Evolutionary conservation across 2,113 vertebrate genomes (phyloP), one percentile per base, ranked within the genome.

Genomic region (Neolamprologus hecqui): DNA sequence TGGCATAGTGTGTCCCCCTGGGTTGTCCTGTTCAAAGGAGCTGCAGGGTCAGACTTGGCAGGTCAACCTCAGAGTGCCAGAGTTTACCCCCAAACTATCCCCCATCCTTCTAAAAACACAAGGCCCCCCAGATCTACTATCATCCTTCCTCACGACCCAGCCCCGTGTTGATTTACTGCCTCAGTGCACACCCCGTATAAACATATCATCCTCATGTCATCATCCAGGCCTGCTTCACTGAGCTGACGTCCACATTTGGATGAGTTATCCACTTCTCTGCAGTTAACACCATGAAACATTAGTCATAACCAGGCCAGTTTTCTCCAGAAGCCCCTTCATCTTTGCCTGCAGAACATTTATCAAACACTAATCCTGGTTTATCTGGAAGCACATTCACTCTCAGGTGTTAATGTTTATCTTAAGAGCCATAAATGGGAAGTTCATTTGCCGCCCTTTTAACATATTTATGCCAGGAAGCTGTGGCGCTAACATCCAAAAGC

Each of bases 321-420:
- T 82, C 63, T 81, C 81, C 26, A 49, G 9, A 88, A 33, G 33
- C 73, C 26, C 51, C 77, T 84, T 90, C 79, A 92, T 89, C 86
- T 88, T 75, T 53, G 55, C 68, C 58, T 23, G 21, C 21, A 79
- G 73, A 65, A 63, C 79, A 70, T 83, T 86, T 79, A 88, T 92
- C 77, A 81, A 90, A 75, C 21, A 58, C 54, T 75, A 81, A 84
- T 87, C 81, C 87, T 19, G 55, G 85, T 90, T 94, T 91, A 92
- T 93, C 92, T 94, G 65, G 40, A 75, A 89, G 86, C 90, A 84
- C 90, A 92, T 94, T 93, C 88, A 92, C 92, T 90, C 88, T 93
- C 94, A 94, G 91, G 87, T 94, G 95, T 91, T 89, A 95, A 90
- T 95, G 92, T 94, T 96, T 95, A 93, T 95, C 84, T 92, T 91